phyloP scores from a whole-genome alignment of 2,888 invertebrate genomes.

The Lepas anatifera region DNA sequence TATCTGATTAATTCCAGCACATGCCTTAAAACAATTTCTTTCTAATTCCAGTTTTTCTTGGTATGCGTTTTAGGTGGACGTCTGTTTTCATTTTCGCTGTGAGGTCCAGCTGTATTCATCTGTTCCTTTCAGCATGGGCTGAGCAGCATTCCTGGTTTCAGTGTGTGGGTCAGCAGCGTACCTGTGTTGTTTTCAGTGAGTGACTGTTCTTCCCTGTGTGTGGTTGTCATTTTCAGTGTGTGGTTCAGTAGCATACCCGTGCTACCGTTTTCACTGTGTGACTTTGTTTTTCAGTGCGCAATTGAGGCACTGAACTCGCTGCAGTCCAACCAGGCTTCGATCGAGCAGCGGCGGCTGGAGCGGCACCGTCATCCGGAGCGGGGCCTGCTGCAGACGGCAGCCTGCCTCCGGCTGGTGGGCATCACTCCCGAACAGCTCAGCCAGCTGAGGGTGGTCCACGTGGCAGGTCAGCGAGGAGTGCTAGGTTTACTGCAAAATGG shows the following conservation, averaged over 20 bases:
- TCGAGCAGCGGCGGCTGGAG: constrained; percentile 37
- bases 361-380: neutral
- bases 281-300: constrained; percentile 47
- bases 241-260: neutral
- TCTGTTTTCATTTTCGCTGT: no score
- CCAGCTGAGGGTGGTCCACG: constrained; percentile 73
- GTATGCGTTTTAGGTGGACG: no score
- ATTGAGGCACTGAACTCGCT: constrained; percentile 53
- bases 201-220: neutral
- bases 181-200: neutral
- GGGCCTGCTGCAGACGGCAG: constrained; percentile 24
- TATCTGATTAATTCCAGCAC: no score
- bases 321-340: constrained; percentile 55
- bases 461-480: constrained; percentile 40
- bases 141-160: neutral
- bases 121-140: no score
- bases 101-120: no score
- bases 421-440: constrained; percentile 52
- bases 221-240: neutral
- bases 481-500: no score
- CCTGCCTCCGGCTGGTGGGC: constrained; percentile 42
- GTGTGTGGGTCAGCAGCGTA: neutral
- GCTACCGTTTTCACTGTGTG: no score
- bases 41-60: no score
- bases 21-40: no score